Percentiles rank a stretch among this genome's conserved stretches.
These are phyloP conservation scores for Echinometra lucunter DNA, from an alignment of 53 echinoderm and acorn worm species.

Conservation along the genomic window DNA sequence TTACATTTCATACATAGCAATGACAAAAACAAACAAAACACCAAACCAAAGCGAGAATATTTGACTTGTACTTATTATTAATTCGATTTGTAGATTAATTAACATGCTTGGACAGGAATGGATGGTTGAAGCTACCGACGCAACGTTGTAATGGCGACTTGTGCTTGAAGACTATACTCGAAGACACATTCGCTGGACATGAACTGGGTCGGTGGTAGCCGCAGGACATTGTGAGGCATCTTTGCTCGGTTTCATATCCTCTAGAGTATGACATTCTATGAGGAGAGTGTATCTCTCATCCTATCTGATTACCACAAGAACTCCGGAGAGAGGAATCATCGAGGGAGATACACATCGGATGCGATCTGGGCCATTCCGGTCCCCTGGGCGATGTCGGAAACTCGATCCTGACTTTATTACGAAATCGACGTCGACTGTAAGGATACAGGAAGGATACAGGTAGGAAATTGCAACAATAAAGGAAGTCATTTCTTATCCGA, in stretches of 20 bases:
- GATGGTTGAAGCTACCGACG: neutral
- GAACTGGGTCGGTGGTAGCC: neutral
- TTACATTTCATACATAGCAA: neutral
- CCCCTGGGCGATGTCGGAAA: neutral
- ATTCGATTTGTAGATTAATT: neutral
- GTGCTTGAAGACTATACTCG: constrained; percentile 37
- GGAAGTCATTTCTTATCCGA: neutral
- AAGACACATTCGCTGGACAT: constrained; percentile 2
- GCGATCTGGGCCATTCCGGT: neutral
- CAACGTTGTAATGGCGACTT: constrained; percentile 5
- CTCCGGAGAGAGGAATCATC: neutral
- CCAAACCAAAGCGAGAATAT: too few relatives aligned
- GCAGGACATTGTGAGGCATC: neutral
- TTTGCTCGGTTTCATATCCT: neutral
- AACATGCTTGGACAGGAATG: neutral
- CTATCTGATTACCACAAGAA: neutral
- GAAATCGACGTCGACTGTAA: neutral
- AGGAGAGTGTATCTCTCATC: neutral
- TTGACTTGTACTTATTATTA: too few relatives aligned
- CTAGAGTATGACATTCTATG: neutral
- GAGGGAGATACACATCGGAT: constrained; percentile 15
- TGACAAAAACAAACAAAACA: too few relatives aligned
- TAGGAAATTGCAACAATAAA: neutral
- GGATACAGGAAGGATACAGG: neutral
- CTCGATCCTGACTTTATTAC: neutral